A percentile compares a stretch with the other conserved stretches of the same genome.
phyloP scores from a whole-genome alignment of 1,140 invertebrate species.

The Stenopsyche tienmushanensis region DNA sequence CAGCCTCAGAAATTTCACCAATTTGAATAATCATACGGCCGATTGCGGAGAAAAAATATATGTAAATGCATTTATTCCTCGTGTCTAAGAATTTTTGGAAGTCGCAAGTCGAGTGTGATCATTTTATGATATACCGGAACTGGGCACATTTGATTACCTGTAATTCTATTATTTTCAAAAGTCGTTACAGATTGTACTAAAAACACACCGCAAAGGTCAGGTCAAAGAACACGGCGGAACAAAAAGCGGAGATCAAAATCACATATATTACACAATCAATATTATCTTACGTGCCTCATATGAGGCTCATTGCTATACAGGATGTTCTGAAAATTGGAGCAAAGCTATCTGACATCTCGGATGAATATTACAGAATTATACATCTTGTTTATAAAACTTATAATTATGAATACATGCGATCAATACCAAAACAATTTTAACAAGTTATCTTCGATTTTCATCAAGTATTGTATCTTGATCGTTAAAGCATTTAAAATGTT shows the following conservation, averaged over 20 bases:
- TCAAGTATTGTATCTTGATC: no score
- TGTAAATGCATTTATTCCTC: no score
- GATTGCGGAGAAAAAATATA: no score
- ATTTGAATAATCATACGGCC: conserved; percentile 23
- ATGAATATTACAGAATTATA: no score
- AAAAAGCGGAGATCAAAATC: conserved; percentile 29
- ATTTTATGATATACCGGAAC: conserved; percentile 22
- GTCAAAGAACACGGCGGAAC: conserved; percentile 32
- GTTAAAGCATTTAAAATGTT: no score
- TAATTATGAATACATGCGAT: no score
- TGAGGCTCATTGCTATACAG: not conserved
- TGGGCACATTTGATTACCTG: conserved; percentile 33
- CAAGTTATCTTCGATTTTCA: no score
- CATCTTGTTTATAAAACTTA: no score
- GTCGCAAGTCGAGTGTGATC: no score
- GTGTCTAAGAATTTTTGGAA: no score
- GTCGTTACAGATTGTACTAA: conserved; percentile 38
- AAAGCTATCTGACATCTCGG: no score
- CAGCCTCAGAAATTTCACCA: conserved; percentile 22
- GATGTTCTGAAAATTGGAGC: not conserved
- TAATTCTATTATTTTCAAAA: conserved; percentile 40
- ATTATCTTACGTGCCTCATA: conserved; percentile 38
- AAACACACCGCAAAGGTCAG: conserved; percentile 33
- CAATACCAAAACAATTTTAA: no score
- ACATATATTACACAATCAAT: conserved; percentile 38